Percentiles rank a stretch among this genome's conserved stretches.
Evolutionary conservation across 37 sponge, comb jelly and placozoan genomes (phyloP).

Genomic region (Halisarca cf. caerulea): DNA sequence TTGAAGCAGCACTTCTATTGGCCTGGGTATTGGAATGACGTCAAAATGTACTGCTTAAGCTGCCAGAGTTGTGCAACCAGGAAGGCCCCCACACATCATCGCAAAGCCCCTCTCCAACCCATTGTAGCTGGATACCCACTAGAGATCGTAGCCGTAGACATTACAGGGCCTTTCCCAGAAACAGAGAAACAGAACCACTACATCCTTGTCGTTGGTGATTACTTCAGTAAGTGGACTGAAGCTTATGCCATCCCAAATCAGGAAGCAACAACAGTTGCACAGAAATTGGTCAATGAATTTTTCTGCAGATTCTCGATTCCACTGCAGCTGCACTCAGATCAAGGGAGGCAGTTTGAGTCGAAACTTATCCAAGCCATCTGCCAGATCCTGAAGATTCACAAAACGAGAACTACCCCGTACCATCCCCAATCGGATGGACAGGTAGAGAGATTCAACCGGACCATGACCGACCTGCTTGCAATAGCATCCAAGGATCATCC

Average conservation of each 20-base stretch:
- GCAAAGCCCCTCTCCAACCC: not conserved
- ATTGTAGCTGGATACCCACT: conserved; percentile 13
- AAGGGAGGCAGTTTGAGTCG: no score
- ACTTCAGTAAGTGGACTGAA: conserved; percentile 54
- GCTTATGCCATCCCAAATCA: conserved; percentile 61
- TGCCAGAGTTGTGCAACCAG: not conserved
- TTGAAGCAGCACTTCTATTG: conserved; percentile 26
- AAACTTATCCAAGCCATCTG: no score
- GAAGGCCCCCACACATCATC: conserved; percentile 4
- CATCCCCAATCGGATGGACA: no score
- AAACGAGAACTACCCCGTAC: no score
- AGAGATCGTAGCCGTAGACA: conserved; percentile 26
- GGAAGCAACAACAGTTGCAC: conserved; percentile 57
- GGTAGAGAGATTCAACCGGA: no score
- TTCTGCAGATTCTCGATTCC: conserved; percentile 60
- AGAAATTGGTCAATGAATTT: conserved; percentile 27
- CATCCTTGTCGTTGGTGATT: conserved; percentile 45
- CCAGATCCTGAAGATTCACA: no score
- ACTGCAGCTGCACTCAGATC: no score
- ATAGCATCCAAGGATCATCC: no score
- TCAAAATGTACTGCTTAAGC: not conserved
- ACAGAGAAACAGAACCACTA: conserved; percentile 44
- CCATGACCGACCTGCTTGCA: no score
- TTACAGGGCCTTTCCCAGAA: conserved; percentile 35
- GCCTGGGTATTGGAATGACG: conserved; percentile 11